These are phyloP conservation scores for Lycophotia porphyrea DNA, from an alignment of 2,888 invertebrate species.

Conservation along the genomic window DNA sequence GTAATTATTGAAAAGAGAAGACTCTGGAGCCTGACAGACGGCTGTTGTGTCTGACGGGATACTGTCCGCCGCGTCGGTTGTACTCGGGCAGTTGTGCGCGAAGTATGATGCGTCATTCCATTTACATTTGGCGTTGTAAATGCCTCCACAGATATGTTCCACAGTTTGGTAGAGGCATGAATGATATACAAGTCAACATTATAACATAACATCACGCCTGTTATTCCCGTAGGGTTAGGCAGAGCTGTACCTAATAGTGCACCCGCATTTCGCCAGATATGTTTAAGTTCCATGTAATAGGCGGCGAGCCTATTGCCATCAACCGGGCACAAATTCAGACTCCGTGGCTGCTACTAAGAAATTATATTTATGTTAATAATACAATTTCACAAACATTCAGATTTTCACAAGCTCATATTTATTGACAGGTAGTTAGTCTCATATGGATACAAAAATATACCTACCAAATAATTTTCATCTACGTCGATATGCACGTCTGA, in stretches of 20 bases:
- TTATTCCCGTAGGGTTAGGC: too few relatives aligned
- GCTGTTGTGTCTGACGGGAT: background rate
- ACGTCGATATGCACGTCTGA: conserved; percentile 50
- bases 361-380: background rate
- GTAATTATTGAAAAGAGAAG: background rate
- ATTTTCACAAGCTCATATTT: background rate
- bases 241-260: too few relatives aligned
- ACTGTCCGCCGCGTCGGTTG: background rate
- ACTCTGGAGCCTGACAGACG: background rate
- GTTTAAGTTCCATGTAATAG: too few relatives aligned
- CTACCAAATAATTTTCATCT: conserved; percentile 36
- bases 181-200: background rate
- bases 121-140: background rate
- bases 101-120: background rate
- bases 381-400: background rate
- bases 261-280: too few relatives aligned
- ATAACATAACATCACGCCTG: too few relatives aligned
- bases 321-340: too few relatives aligned
- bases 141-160: background rate
- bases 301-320: too few relatives aligned
- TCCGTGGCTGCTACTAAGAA: too few relatives aligned
- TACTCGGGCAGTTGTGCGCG: background rate
- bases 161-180: background rate
- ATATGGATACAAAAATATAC: background rate
- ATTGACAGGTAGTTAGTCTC: background rate